Evolutionary conservation across 2,888 invertebrate species (phyloP).

Genomic region (Machimus rusticus): DNA sequence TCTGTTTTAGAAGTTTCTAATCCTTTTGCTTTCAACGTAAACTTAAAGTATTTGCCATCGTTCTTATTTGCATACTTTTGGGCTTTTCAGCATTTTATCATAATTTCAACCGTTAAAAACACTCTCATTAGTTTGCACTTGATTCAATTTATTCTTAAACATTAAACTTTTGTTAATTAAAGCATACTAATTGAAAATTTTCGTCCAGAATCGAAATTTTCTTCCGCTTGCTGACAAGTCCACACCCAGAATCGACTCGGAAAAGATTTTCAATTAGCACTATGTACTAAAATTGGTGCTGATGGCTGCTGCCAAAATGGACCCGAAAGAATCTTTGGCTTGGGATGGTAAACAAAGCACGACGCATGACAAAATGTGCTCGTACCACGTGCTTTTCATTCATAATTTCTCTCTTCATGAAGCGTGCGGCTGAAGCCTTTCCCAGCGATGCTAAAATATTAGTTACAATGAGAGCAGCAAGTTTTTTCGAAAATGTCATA

Average conservation of each 20-base stretch:
- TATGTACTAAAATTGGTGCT: background rate
- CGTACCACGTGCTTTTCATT: background rate
- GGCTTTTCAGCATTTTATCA: background rate
- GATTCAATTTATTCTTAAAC: background rate
- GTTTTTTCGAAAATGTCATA: background rate
- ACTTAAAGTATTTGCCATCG: background rate
- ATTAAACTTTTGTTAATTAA: background rate
- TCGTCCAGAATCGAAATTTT: background rate
- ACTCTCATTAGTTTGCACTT: background rate
- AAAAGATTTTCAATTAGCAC: constrained; percentile 10
- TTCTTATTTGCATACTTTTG: background rate
- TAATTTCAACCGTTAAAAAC: background rate
- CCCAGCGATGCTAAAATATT: background rate
- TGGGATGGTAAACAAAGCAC: background rate
- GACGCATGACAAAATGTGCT: background rate
- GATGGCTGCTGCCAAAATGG: background rate
- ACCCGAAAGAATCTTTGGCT: background rate
- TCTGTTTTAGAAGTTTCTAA: background rate
- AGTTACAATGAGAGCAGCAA: background rate
- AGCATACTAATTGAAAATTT: background rate
- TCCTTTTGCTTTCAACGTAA: background rate
- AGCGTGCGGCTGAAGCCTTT: background rate
- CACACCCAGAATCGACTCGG: constrained; percentile 18
- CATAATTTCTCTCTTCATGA: background rate
- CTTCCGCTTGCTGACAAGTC: background rate